phyloP scores from a whole-genome alignment of 2,113 vertebrate species.

The Caretta caretta region DNA sequence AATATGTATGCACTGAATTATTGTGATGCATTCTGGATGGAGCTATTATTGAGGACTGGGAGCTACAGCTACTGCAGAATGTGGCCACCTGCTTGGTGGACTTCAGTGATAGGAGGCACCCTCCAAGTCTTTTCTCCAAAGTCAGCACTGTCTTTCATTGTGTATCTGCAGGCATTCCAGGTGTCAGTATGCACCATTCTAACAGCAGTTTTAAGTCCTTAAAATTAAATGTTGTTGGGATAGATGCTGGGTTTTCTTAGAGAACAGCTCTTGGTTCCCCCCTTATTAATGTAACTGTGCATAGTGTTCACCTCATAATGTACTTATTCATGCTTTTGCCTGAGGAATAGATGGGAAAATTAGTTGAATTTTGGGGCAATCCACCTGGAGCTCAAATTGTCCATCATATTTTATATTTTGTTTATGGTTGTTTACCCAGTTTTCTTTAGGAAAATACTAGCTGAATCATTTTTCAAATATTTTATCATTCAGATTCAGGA shows the following conservation, averaged over 20 bases:
- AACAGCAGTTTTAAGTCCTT: slow-evolving; percentile 22
- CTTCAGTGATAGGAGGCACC: not conserved
- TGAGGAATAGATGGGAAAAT: slow-evolving; percentile 4
- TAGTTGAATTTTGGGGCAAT: not conserved
- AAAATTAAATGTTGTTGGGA: not conserved
- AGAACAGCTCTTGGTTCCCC: not conserved
- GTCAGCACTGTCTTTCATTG: not conserved
- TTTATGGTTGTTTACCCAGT: not conserved
- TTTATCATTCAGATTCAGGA: not conserved
- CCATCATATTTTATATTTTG: not conserved
- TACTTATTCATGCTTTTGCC: not conserved
- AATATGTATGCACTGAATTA: not conserved
- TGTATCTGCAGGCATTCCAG: not conserved
- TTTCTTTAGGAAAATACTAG: not conserved
- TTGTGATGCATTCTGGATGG: not conserved
- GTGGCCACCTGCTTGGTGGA: not conserved
- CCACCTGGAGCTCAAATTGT: not conserved
- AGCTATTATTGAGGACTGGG: not conserved
- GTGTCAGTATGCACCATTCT: not conserved
- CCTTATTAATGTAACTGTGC: not conserved
- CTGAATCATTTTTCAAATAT: slow-evolving; percentile 18
- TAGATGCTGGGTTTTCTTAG: not conserved
- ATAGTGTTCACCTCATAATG: slow-evolving; percentile 41
- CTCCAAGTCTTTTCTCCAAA: not conserved
- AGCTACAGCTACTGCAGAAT: not conserved